phyloP scores from a whole-genome alignment of 1,140 invertebrate species.

The Maconellicoccus hirsutus region DNA sequence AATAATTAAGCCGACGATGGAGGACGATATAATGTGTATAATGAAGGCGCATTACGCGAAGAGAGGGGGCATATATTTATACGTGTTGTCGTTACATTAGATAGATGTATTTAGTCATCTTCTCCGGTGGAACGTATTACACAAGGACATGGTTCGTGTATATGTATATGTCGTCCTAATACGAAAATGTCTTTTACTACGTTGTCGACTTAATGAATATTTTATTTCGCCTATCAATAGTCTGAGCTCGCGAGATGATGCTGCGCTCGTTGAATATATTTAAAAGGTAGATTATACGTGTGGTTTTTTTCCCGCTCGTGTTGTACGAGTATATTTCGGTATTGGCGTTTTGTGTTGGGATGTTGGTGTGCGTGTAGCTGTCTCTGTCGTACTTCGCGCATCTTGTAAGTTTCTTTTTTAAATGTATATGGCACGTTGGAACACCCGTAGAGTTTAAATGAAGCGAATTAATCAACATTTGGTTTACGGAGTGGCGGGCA shows the following conservation, averaged over 20 bases:
- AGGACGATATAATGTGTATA: no score
- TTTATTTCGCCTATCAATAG: background rate
- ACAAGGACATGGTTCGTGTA: background rate
- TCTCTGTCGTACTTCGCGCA: background rate
- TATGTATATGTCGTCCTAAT: background rate
- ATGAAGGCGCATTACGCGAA: no score
- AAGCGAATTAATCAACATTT: slow-evolving; percentile 9
- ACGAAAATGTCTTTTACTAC: background rate
- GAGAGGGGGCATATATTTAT: no score
- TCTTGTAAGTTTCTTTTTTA: background rate
- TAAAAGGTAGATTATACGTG: no score
- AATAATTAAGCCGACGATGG: background rate
- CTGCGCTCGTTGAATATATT: slow-evolving; percentile 1
- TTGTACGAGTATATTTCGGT: no score
- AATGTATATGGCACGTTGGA: background rate
- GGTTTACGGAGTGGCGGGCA: no score
- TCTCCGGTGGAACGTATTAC: background rate
- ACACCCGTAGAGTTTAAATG: slow-evolving; percentile 1
- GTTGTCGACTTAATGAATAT: slow-evolving; percentile 1
- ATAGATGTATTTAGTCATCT: background rate
- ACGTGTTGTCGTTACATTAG: background rate
- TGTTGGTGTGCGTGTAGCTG: background rate
- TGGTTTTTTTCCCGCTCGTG: no score
- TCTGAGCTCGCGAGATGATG: background rate
- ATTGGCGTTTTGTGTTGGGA: background rate